Percentiles rank a stretch among this genome's conserved stretches.
These are phyloP conservation scores for Planiliza haematocheilus DNA, from an alignment of 2,113 vertebrate species.

Conservation along the genomic window DNA sequence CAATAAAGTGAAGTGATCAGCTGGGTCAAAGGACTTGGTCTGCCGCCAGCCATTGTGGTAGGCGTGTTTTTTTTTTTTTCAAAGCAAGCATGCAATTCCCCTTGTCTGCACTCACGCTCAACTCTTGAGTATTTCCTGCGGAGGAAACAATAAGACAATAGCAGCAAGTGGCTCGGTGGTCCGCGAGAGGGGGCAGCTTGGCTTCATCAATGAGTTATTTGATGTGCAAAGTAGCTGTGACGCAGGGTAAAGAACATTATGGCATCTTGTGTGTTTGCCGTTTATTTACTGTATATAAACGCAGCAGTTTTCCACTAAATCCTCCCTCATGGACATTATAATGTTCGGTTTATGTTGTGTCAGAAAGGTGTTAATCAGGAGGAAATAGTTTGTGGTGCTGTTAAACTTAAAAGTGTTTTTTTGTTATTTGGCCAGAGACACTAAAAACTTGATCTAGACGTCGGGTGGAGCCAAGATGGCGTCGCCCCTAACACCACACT, in stretches of 20 bases:
- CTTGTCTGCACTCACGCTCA: constrained; percentile 60
- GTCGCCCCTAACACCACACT: too few relatives aligned
- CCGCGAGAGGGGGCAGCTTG: constrained; percentile 1
- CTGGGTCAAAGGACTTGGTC: constrained; percentile 62
- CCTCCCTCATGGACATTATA: too few relatives aligned
- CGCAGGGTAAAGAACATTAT: neutral
- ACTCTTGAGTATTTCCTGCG: constrained; percentile 72
- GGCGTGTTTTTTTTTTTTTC: constrained; percentile 22
- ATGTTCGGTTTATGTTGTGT: too few relatives aligned
- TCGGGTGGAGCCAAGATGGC: too few relatives aligned
- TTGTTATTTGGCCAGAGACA: too few relatives aligned
- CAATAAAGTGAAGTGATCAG: constrained; percentile 65
- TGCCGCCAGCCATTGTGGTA: constrained; percentile 66
- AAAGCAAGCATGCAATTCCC: constrained; percentile 56
- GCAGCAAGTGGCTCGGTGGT: constrained; percentile 46
- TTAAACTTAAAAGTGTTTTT: too few relatives aligned
- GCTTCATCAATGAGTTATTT: neutral
- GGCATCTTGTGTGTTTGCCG: neutral
- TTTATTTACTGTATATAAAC: too few relatives aligned
- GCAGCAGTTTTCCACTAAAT: too few relatives aligned
- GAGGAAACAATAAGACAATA: constrained; percentile 79
- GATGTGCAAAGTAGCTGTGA: constrained; percentile 17
- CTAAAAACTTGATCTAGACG: too few relatives aligned
- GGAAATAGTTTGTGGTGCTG: too few relatives aligned
- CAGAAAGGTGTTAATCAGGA: too few relatives aligned